Percentiles rank a stretch among this genome's conserved stretches.
Conservation (phyloP, 2,797 vertebrate genomes). For the Anguilla obscura region DNA sequence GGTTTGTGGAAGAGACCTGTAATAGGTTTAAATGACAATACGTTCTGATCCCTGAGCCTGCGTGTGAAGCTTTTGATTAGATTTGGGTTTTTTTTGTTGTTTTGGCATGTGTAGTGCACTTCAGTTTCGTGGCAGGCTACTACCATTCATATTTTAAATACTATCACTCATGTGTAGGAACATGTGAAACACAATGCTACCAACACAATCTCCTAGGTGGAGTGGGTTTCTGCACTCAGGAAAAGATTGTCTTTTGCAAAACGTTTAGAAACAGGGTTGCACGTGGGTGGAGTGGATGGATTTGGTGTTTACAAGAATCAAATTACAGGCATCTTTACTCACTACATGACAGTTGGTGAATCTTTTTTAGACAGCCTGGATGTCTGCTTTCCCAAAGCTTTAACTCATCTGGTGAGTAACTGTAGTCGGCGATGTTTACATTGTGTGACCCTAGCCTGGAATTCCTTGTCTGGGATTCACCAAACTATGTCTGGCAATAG, state of each 20-base stretch:
- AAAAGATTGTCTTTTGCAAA: neutral
- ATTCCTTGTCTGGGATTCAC: neutral
- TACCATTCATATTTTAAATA: neutral
- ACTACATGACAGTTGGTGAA: neutral
- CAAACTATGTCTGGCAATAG: neutral
- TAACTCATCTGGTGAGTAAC: neutral
- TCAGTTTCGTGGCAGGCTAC: neutral
- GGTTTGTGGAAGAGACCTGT: neutral
- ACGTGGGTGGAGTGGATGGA: neutral
- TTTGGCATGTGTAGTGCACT: neutral
- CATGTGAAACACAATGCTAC: neutral
- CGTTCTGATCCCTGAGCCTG: constrained; percentile 8
- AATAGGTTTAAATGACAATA: neutral
- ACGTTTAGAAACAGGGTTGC: neutral
- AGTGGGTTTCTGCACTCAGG: neutral
- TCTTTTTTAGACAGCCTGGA: neutral
- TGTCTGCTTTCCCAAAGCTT: neutral
- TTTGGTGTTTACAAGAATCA: neutral
- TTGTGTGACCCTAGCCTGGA: neutral
- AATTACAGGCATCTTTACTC: neutral
- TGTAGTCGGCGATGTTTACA: neutral
- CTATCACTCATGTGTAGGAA: neutral
- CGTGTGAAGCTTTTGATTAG: neutral
- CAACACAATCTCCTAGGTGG: neutral
- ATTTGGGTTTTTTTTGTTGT: neutral